A percentile compares a stretch with the other conserved stretches of the same genome.
These are phyloP conservation scores for Hylaeus anthracinus DNA, from an alignment of 1,140 invertebrate species.

Conservation along the genomic window DNA sequence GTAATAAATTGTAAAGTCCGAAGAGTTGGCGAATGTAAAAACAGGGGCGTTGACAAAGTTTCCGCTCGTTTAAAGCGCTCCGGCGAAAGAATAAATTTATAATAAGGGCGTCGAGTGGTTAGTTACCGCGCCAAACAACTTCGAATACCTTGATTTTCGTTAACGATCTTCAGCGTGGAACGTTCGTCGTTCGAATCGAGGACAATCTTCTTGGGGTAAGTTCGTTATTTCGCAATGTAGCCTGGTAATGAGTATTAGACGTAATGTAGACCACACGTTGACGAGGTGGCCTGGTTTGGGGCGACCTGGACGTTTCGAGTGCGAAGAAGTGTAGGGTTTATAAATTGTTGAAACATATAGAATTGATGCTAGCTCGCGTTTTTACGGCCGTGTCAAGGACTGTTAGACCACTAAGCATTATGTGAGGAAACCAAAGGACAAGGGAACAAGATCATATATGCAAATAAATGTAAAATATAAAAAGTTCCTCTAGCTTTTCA, in stretches of 20 bases:
- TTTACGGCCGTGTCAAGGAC: too few relatives aligned
- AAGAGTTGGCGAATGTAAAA: neutral
- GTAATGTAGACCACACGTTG: neutral
- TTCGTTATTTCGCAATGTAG: neutral
- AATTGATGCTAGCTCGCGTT: too few relatives aligned
- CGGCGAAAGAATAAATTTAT: neutral
- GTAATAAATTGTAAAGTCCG: slow-evolving; percentile 9
- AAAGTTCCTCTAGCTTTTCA: too few relatives aligned
- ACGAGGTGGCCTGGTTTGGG: neutral
- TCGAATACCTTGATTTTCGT: neutral
- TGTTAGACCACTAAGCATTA: too few relatives aligned
- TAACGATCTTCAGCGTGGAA: neutral
- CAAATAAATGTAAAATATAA: too few relatives aligned
- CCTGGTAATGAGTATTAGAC: neutral
- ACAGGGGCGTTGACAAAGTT: too few relatives aligned
- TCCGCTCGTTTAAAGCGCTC: too few relatives aligned
- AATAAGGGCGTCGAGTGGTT: neutral
- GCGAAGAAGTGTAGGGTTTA: neutral
- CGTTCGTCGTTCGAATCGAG: neutral
- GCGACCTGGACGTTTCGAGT: neutral
- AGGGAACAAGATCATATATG: too few relatives aligned
- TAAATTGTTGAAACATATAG: neutral
- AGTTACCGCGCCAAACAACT: neutral
- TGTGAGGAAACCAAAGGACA: too few relatives aligned
- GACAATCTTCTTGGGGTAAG: neutral